These are phyloP conservation scores for Diadema setosum DNA, from an alignment of 35 echinoderm and acorn worm species.

Conservation along the genomic window DNA sequence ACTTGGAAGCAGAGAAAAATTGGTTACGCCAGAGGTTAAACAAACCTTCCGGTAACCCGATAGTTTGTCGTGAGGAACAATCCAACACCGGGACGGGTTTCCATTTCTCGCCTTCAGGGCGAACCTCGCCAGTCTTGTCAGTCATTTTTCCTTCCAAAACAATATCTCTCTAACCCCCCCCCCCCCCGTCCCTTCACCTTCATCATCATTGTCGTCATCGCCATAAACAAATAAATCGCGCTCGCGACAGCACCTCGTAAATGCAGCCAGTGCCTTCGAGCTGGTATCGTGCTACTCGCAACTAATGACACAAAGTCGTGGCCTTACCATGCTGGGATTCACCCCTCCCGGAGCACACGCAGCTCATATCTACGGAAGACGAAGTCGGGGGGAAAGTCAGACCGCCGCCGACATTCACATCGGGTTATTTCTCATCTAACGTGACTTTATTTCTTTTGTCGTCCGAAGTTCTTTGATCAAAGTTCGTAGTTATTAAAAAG, in stretches of 20 bases:
- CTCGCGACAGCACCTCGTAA: neutral
- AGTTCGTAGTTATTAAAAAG: constrained; percentile 7
- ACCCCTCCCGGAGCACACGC: neutral
- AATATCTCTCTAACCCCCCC: too few relatives aligned
- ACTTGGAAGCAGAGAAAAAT: too few relatives aligned
- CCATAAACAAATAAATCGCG: neutral
- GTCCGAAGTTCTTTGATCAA: neutral
- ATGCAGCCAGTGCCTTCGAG: neutral
- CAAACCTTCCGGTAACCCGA: neutral
- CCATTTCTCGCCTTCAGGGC: neutral
- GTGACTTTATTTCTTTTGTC: neutral
- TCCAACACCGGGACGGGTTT: neutral
- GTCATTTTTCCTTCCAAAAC: neutral
- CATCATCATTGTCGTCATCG: neutral
- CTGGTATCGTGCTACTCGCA: too few relatives aligned
- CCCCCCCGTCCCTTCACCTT: too few relatives aligned
- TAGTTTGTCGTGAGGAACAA: neutral
- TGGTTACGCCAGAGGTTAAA: neutral
- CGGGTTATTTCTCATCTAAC: neutral
- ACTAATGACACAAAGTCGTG: neutral
- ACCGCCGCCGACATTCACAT: neutral
- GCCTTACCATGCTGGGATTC: neutral
- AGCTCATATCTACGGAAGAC: constrained; percentile 7
- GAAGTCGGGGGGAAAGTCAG: neutral
- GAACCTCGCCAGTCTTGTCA: neutral